phyloP scores from a whole-genome alignment of 2,797 vertebrate species.

The Ctenopoma multispine region DNA sequence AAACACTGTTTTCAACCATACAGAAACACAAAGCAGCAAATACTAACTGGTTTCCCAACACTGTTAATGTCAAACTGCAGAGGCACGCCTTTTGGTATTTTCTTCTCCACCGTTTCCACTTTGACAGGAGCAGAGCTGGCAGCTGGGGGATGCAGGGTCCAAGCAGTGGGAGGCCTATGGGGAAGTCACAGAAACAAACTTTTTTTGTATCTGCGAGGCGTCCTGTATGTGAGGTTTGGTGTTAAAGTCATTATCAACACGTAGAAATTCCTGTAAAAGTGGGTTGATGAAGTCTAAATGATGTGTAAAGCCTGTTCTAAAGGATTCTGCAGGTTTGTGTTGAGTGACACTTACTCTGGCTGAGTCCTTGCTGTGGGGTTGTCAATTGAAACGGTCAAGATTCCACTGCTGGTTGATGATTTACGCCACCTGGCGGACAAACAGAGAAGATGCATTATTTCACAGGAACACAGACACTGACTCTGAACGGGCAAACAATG shows the following conservation, averaged over 20 bases:
- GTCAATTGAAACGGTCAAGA: conserved; percentile 95
- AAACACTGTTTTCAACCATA: not conserved
- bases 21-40: not conserved
- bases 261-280: not conserved
- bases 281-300: not conserved
- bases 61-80: conserved; percentile 98
- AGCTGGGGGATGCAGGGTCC: conserved; percentile 87
- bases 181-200: not conserved
- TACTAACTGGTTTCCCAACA: conserved; percentile 93
- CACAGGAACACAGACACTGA: not conserved
- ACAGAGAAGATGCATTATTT: not conserved
- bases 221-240: not conserved
- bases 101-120: conserved; percentile 86
- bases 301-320: not conserved
- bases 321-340: not conserved
- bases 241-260: not conserved
- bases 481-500: not conserved
- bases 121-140: conserved; percentile 79
- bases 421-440: conserved; percentile 90
- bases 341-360: conserved; percentile 85
- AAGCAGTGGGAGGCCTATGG: conserved; percentile 83
- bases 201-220: not conserved
- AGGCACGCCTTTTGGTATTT: conserved; percentile 94
- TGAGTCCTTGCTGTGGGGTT: conserved; percentile 89
- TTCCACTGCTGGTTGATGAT: conserved; percentile 88